Percentiles rank a stretch among this genome's conserved stretches.
Evolutionary conservation across 2,113 vertebrate species (phyloP).

Genomic region (Passerina amoena): DNA sequence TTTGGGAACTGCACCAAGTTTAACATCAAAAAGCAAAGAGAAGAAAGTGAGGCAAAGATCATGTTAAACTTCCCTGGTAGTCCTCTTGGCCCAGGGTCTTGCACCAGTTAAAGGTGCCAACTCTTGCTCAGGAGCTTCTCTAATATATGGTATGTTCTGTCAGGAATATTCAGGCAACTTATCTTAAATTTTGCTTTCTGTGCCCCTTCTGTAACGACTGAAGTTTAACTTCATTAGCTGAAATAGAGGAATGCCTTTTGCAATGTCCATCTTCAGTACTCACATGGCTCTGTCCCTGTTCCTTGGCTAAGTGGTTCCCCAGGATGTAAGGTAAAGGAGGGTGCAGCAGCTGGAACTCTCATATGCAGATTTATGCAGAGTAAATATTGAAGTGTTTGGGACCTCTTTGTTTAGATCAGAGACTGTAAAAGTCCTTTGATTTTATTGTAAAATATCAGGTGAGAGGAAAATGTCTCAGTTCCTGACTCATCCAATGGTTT

Average conservation of each 20-base stretch:
- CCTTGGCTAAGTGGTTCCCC: background rate
- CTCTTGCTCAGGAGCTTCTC: background rate
- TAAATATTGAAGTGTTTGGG: background rate
- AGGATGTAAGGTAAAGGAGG: background rate
- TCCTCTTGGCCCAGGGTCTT: background rate
- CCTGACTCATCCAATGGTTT: background rate
- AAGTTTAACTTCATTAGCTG: background rate
- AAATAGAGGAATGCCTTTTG: background rate
- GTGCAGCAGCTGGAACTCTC: background rate
- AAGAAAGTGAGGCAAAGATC: accelerated
- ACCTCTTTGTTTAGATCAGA: background rate
- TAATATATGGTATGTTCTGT: background rate
- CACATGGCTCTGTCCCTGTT: background rate
- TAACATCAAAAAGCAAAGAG: background rate
- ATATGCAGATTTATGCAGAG: background rate
- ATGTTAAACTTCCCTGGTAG: background rate
- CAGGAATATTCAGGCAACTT: background rate
- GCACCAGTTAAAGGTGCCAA: background rate
- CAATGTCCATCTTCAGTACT: background rate
- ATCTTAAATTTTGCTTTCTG: background rate
- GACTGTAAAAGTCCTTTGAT: background rate
- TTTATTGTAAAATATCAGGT: background rate
- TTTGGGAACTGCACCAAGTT: background rate
- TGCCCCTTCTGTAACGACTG: background rate
- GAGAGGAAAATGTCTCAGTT: background rate